Base-by-base conservation (phyloP, 2,797 vertebrate species). In the Chelidonichthys spinosus region DNA sequence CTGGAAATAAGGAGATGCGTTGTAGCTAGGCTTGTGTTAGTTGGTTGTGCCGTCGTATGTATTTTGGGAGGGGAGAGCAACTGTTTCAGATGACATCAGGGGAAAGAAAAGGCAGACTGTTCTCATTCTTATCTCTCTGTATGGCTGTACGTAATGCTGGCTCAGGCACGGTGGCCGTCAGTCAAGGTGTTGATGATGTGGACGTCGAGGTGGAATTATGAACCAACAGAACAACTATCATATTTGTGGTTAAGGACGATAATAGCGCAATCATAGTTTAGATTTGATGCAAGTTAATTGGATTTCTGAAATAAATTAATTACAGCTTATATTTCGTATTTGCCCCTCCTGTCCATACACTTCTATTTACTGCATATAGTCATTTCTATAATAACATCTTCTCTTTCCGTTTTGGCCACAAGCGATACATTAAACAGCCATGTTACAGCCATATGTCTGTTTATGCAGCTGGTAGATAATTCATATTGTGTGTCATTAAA, bases 81-180 rank as follows among this genome's bases (percentile, higher is more conserved):
- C 65, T 13, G 50, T 67, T 56, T 44, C n/a, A 36, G 56, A 71
- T 76, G 66, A 80, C 47, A 71, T 78, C 55, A 76, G 50, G 42
- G 46, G 37, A 60, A 69, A 64, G 63, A 63, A 74, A 60, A 79
- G 62, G 62, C 78, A 70, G 18, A 60, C 54, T 84, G 68, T 79
- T 76, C 63, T 46, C 49, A 42, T 43, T 69, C 63, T 74, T 85
- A 81, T 85, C 72, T 77, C 61, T 66, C 11, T 70, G n/a, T 40
- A 7, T 42, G 40, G 72, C 54, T 42, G 2, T 25, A 14, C 2
- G 9, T 76, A 69, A 81, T 39, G 74, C 14, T 15, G 54, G 40
- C 55, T 59, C 62, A 65, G 65, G 60, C 66, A 17, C 36, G 1
- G 49, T 53, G 72, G 63, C 63, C 54, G 72, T 58, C 55, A 67